A percentile compares a stretch with the other conserved stretches of the same genome.
These are phyloP conservation scores for Mimumesa dahlbomi DNA, from an alignment of 2,888 invertebrate genomes.

Conservation along the genomic window DNA sequence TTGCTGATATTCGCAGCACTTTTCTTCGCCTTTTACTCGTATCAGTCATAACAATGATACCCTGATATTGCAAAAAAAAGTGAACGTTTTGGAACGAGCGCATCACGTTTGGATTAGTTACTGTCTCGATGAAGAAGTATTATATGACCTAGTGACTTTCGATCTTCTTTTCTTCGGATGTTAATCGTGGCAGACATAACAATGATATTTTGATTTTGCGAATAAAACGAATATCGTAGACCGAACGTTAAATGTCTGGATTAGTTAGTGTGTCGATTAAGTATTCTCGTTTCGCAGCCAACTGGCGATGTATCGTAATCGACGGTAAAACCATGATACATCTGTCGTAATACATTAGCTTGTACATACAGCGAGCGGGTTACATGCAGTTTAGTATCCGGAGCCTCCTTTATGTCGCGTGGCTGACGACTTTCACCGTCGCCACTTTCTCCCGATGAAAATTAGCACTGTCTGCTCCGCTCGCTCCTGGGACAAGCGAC, in stretches of 20 bases:
- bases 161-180: too few relatives aligned
- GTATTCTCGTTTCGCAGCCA: neutral
- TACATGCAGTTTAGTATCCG: slow-evolving; percentile 53
- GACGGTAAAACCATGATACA: slow-evolving; percentile 24
- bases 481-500: slow-evolving; percentile 14
- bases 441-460: slow-evolving; percentile 75
- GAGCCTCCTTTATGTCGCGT: slow-evolving; percentile 54
- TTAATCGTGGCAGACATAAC: too few relatives aligned
- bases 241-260: neutral
- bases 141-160: too few relatives aligned
- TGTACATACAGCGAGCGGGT: slow-evolving; percentile 26
- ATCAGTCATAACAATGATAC: too few relatives aligned
- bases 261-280: neutral
- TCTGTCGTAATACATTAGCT: slow-evolving; percentile 36
- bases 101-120: too few relatives aligned
- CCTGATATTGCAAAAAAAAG: too few relatives aligned
- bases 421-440: slow-evolving; percentile 68
- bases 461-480: slow-evolving; percentile 60
- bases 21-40: too few relatives aligned
- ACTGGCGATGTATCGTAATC: neutral
- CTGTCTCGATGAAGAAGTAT: too few relatives aligned
- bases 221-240: too few relatives aligned
- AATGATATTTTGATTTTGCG: too few relatives aligned
- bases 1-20: too few relatives aligned
- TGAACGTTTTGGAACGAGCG: too few relatives aligned